Percentiles rank a stretch among this genome's conserved stretches.
phyloP scores from a whole-genome alignment of 2,113 vertebrate genomes.

The Neopipo cinnamomea region DNA sequence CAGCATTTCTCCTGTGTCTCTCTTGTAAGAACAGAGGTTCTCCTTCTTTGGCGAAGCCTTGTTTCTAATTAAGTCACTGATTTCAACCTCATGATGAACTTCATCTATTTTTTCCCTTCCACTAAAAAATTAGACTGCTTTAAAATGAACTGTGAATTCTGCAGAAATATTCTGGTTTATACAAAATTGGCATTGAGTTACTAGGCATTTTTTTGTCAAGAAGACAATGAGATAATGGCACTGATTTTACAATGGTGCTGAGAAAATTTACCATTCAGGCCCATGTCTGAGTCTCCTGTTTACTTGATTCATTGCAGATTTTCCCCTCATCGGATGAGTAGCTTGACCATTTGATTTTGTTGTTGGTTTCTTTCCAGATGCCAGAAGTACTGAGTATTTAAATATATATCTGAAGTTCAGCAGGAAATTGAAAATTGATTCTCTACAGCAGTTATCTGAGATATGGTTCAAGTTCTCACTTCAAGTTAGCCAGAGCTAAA shows the following conservation, averaged over 20 bases:
- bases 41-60: background rate
- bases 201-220: background rate
- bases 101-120: background rate
- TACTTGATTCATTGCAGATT: slow-evolving; percentile 7
- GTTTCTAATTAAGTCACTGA: background rate
- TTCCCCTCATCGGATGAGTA: slow-evolving; percentile 5
- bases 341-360: slow-evolving; percentile 50
- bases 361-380: slow-evolving; percentile 49
- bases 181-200: background rate
- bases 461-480: slow-evolving; percentile 26
- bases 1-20: background rate
- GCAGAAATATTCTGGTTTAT: background rate
- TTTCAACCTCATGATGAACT: background rate
- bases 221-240: background rate
- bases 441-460: slow-evolving; percentile 51
- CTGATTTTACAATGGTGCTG: background rate
- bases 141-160: background rate
- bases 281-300: background rate
- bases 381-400: slow-evolving; percentile 46
- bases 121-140: background rate
- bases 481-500: slow-evolving; percentile 17
- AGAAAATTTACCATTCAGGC: background rate
- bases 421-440: slow-evolving; percentile 66
- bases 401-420: slow-evolving; percentile 48
- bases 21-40: background rate